These are phyloP conservation scores for Ibidorhyncha struthersii DNA, from an alignment of 2,113 vertebrate species.

Conservation along the genomic window DNA sequence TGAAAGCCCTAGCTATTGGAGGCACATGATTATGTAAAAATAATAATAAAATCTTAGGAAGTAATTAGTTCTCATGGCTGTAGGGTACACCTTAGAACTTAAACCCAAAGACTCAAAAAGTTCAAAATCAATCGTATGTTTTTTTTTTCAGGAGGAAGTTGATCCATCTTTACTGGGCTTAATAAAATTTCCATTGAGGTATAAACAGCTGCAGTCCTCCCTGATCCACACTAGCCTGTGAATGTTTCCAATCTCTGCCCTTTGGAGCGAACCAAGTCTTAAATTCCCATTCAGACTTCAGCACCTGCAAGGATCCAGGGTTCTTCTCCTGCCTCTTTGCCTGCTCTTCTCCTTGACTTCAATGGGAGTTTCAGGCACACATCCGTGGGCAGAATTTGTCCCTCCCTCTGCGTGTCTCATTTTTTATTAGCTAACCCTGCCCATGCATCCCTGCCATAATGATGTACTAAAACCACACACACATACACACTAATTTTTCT, in stretches of 20 bases:
- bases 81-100: constrained; percentile 1
- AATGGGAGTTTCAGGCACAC: neutral
- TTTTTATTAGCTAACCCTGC: constrained; percentile 43
- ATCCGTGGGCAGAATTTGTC: neutral
- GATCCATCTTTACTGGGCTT: constrained; percentile 8
- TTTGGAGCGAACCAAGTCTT: neutral
- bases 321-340: neutral
- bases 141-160: neutral
- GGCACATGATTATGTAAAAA: neutral
- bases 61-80: neutral
- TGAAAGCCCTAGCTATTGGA: neutral
- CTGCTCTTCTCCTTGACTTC: neutral
- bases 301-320: neutral
- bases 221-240: neutral
- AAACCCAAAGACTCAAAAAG: neutral
- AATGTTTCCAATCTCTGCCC: neutral
- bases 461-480: neutral
- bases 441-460: constrained; percentile 33
- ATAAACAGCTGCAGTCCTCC: constrained; percentile 10
- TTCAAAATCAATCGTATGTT: neutral
- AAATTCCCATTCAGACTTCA: neutral
- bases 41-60: constrained; percentile 11
- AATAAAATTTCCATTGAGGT: constrained; percentile 29
- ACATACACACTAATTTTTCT: constrained; percentile 25
- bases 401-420: neutral